phyloP scores from a whole-genome alignment of 2,797 vertebrate species.

The Phrynocephalus forsythii region DNA sequence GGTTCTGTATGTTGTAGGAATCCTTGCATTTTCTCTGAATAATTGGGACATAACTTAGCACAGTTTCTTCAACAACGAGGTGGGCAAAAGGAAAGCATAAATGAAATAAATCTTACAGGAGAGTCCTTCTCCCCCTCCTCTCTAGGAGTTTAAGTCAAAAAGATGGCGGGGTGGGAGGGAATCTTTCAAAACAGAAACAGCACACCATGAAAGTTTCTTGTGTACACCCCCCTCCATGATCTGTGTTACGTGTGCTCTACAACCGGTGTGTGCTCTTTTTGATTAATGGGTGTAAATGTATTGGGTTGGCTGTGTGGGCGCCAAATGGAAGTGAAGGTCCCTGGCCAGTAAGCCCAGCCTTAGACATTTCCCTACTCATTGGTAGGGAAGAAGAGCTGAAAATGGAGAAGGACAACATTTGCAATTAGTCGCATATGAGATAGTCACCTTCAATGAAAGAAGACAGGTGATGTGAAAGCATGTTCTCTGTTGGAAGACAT shows the following conservation, averaged over 20 bases:
- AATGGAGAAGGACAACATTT: neutral
- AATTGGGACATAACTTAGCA: neutral
- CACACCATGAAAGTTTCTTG: neutral
- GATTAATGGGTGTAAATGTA: neutral
- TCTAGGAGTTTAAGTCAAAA: neutral
- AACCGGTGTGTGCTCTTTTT: no score
- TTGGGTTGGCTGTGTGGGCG: neutral
- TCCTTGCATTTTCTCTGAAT: constrained; percentile 32
- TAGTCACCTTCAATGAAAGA: neutral
- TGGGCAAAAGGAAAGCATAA: neutral
- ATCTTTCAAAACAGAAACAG: neutral
- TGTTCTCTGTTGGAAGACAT: neutral
- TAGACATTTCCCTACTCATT: neutral
- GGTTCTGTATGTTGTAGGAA: constrained; percentile 3
- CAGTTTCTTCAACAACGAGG: neutral
- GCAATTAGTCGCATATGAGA: neutral
- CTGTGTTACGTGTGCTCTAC: no score
- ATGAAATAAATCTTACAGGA: neutral
- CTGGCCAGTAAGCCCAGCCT: neutral
- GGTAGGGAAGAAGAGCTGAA: neutral
- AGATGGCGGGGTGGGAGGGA: neutral
- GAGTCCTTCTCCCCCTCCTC: neutral
- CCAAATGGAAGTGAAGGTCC: neutral
- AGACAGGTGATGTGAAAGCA: neutral
- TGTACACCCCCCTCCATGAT: no score